These are phyloP conservation scores for Steinernema scapterisci DNA, from an alignment of 2,888 invertebrate species.

Conservation along the genomic window DNA sequence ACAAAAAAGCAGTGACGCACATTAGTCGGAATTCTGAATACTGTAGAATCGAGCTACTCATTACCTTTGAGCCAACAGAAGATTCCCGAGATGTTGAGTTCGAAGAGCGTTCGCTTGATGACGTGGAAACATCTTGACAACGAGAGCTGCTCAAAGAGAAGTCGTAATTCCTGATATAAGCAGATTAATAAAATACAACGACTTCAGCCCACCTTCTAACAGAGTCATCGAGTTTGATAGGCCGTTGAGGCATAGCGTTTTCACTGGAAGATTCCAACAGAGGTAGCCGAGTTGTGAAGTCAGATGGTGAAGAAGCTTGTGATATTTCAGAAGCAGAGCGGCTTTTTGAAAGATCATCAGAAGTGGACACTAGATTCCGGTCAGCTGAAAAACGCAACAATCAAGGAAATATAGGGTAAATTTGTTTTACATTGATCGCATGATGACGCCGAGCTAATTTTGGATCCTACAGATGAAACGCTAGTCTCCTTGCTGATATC, in stretches of 20 bases:
- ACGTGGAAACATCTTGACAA: neutral
- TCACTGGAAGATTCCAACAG: slow-evolving; percentile 17
- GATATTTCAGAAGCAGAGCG: neutral
- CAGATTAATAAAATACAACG: too few relatives aligned
- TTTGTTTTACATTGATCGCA: neutral
- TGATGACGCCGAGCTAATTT: neutral
- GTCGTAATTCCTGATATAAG: slow-evolving; percentile 10
- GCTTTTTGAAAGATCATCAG: slow-evolving; percentile 22
- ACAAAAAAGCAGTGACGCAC: neutral
- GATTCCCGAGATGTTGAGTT: neutral
- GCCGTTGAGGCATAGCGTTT: neutral
- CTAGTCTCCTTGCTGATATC: slow-evolving; percentile 1
- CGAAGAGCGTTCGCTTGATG: neutral
- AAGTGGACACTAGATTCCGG: slow-evolving; percentile 5
- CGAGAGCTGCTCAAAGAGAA: neutral
- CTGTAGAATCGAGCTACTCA: neutral
- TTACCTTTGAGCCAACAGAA: neutral
- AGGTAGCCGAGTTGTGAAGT: slow-evolving; percentile 15
- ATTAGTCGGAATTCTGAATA: too few relatives aligned
- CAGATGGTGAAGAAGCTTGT: slow-evolving; percentile 2
- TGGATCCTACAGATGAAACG: neutral
- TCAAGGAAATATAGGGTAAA: neutral
- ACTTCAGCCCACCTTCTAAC: neutral
- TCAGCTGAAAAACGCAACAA: neutral
- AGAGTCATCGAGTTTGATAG: neutral